Evolutionary conservation across 2,888 invertebrate genomes (phyloP), one percentile per base, ranked within the genome.

Genomic region (Ethmia dodecea): DNA sequence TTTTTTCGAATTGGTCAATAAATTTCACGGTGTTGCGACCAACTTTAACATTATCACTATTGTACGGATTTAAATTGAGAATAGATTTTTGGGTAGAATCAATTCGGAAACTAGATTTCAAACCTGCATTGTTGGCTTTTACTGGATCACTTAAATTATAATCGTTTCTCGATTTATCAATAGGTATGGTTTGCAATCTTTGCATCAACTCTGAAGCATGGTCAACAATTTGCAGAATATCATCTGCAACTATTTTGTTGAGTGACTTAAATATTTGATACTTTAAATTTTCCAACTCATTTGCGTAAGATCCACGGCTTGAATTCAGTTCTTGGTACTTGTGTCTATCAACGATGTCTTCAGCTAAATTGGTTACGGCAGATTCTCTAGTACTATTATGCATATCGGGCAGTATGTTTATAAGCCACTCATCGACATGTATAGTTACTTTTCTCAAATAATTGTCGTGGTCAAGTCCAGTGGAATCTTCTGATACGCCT

Each of bases 191-290:
- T 10, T 25, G 33, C 12, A 47, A 41, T 25, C 36, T 29, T 18
- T 31, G 6, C 39, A 47, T 37, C 12, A 42, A 33, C 9, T 33
- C 33, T 13, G 35, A 16, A 10, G 31, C 28, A 26, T 27, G 12
- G 13, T 35, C 22, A 11, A 44, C 32, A 13, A 32, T 30, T 26
- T 38, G 12, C n/a, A 33, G 13, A 22, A 34, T 39, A 20, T 39
- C 31, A 16, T 41, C 41, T 10, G 43, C 43, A 3, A 34, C 28
- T 5, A 43, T 5, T 30, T 44, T 43, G 16, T 38, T 41, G 5
- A 44, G 22, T 45, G 45, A 51, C 35, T 48, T 47, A 10, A 38
- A 44, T 15, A 48, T 45, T 16, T 41, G 39, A 33, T 38, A 45
- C 31, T 49, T 40, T 1, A 49, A 22, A 26, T 42, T 30, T 4